These are phyloP conservation scores for Axis porcinus DNA, from an alignment of 2,113 vertebrate species.

Conservation along the genomic window DNA sequence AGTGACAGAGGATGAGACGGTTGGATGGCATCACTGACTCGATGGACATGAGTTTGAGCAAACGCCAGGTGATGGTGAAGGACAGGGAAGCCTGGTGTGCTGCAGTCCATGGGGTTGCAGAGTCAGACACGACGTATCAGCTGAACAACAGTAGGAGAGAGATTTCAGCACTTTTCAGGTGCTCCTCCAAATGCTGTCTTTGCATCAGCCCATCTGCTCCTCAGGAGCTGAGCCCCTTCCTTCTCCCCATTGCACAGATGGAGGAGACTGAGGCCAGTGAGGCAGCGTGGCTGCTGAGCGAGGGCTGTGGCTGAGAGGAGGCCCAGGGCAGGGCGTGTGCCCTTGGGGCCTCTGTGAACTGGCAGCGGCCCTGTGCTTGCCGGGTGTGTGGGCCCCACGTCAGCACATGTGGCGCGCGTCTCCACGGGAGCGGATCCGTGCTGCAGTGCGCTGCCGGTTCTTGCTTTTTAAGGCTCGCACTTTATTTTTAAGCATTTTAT, in stretches of 20 bases:
- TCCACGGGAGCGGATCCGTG: rapidly evolving
- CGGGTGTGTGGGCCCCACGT: rapidly evolving
- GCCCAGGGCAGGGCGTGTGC: neutral
- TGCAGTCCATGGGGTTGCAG: rapidly evolving
- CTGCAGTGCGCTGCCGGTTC: rapidly evolving
- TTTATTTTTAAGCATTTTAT: rapidly evolving
- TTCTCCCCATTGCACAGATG: neutral
- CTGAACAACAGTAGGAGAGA: rapidly evolving
- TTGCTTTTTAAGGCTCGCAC: neutral
- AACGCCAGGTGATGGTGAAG: neutral
- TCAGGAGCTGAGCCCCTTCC: rapidly evolving
- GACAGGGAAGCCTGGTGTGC: neutral
- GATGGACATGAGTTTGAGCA: neutral
- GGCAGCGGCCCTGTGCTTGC: rapidly evolving
- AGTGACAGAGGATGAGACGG: neutral
- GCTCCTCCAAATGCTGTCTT: rapidly evolving
- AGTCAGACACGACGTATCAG: rapidly evolving
- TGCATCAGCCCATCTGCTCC: rapidly evolving
- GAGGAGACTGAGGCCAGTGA: neutral
- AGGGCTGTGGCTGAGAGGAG: neutral
- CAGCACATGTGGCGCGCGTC: rapidly evolving
- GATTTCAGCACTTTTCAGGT: neutral
- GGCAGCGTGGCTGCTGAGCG: rapidly evolving
- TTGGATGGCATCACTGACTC: neutral
- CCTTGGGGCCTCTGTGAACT: too few species aligned